Conservation (phyloP, 2,797 vertebrate species). For the Poecilia gillii region DNA sequence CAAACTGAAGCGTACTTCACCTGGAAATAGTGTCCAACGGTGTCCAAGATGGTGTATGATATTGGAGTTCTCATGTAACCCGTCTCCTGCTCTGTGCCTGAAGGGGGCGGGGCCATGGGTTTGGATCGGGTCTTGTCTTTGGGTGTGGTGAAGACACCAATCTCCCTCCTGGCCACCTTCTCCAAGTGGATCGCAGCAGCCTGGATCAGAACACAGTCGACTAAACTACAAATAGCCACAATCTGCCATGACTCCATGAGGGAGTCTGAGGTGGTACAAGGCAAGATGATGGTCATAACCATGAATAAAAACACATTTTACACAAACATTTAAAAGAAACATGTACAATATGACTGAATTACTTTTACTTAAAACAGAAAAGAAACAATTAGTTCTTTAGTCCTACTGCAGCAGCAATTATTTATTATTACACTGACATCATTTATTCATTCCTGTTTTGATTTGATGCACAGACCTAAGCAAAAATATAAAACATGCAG, state of each 20-base stretch:
- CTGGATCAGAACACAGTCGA: constrained; percentile 63
- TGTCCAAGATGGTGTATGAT: constrained; percentile 83
- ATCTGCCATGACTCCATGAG: background rate
- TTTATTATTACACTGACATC: background rate
- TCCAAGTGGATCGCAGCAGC: constrained; percentile 86
- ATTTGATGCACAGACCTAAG: background rate
- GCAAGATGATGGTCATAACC: background rate
- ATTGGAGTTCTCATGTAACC: constrained; percentile 83
- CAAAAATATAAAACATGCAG: background rate
- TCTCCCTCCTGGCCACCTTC: constrained; percentile 86
- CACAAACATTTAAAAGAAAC: background rate
- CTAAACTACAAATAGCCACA: background rate
- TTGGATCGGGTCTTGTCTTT: constrained; percentile 63
- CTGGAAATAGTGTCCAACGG: constrained; percentile 86
- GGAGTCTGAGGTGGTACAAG: background rate
- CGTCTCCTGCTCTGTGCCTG: constrained; percentile 61
- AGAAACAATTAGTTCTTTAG: background rate
- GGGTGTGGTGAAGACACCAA: constrained; percentile 76
- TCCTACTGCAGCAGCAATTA: background rate
- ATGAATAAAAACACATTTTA: background rate
- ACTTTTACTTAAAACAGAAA: background rate
- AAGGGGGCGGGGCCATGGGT: constrained; percentile 70
- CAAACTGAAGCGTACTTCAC: constrained; percentile 55
- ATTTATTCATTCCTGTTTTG: background rate
- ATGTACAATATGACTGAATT: background rate